phyloP scores from a whole-genome alignment of 2,113 vertebrate species.

The Oostethus manadensis region DNA sequence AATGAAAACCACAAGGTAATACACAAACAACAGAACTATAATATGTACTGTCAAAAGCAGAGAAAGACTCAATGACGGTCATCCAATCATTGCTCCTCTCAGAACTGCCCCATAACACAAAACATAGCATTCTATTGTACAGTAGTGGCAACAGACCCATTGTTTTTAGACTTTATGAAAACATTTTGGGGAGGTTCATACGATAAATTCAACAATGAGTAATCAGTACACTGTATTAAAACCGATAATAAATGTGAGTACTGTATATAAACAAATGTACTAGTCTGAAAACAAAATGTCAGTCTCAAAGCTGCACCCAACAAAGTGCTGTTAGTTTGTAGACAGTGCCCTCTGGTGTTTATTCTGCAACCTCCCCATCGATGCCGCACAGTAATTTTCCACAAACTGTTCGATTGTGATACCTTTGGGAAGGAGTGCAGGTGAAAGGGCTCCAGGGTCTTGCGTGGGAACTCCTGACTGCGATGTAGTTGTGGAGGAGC shows the following conservation, averaged over 20 bases:
- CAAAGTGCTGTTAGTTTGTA: constrained; percentile 28
- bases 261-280: too few relatives aligned
- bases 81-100: constrained; percentile 39
- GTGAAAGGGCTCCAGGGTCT: constrained; percentile 67
- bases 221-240: not conserved
- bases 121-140: not conserved
- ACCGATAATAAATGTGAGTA: not conserved
- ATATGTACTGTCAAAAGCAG: constrained; percentile 16
- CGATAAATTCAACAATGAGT: too few relatives aligned
- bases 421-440: constrained; percentile 71
- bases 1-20: not conserved
- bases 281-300: not conserved
- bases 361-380: not conserved
- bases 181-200: too few relatives aligned
- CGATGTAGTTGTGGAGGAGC: constrained; percentile 56
- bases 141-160: not conserved
- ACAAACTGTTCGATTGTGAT: not conserved
- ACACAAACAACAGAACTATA: not conserved
- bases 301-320: not conserved
- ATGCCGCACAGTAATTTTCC: constrained; percentile 3
- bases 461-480: constrained; percentile 66
- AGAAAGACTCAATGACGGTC: constrained; percentile 27
- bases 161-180: not conserved
- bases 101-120: not conserved
- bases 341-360: constrained; percentile 53